Conservation (phyloP, 53 echinoderm and acorn worm species). For the Mesocentrotus franciscanus region DNA sequence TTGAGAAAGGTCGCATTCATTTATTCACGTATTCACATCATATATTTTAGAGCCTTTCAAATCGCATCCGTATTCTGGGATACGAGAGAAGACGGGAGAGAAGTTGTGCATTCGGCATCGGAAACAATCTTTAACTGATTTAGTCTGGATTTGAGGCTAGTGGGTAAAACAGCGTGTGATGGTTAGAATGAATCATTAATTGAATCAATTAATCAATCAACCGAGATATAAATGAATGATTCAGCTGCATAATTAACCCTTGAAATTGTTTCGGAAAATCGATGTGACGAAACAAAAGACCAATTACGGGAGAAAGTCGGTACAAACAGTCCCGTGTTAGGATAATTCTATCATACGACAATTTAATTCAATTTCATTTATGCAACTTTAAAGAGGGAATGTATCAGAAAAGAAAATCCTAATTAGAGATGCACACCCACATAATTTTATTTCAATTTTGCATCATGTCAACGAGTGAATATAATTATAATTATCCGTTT, state of each 20-base stretch:
- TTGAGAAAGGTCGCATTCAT: neutral
- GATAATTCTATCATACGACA: neutral
- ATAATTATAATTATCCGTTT: no score
- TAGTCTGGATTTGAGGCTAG: neutral
- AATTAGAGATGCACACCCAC: no score
- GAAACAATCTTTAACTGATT: neutral
- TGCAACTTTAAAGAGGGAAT: constrained; percentile 18
- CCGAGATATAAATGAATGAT: constrained; percentile 4
- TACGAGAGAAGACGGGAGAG: neutral
- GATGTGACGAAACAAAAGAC: neutral
- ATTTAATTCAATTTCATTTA: neutral
- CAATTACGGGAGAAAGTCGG: neutral
- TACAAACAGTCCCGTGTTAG: neutral
- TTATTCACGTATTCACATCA: neutral
- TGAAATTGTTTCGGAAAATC: neutral
- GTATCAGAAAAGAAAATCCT: neutral
- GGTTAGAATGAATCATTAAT: neutral
- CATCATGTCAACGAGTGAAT: no score
- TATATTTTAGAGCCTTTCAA: neutral
- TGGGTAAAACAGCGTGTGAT: neutral
- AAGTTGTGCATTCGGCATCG: neutral
- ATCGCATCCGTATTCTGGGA: no score
- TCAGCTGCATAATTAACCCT: neutral
- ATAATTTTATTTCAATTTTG: no score
- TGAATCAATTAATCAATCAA: constrained; percentile 26